Evolutionary conservation across 2,797 vertebrate genomes (phyloP).

Genomic region (Helarctos malayanus): DNA sequence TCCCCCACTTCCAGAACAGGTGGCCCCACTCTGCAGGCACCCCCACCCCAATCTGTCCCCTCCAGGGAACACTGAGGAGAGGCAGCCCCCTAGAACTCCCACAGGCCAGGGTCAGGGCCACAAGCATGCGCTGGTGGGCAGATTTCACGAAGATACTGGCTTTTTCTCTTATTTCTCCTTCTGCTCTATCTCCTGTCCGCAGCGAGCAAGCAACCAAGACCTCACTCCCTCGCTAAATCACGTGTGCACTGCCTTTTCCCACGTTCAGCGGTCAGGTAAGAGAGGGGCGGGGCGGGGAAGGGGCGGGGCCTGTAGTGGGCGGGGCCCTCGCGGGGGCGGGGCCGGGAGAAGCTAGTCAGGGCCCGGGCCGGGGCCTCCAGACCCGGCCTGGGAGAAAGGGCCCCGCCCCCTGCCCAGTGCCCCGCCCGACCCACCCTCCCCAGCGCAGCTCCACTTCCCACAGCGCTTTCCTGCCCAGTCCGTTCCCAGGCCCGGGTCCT

Average conservation of each 20-base stretch:
- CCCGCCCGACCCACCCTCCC: neutral
- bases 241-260: no score
- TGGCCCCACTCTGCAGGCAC: neutral
- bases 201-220: neutral
- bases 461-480: neutral
- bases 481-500: no score
- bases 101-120: fast-evolving
- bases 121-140: fast-evolving
- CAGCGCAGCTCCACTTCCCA: fast-evolving
- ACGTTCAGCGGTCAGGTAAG: fast-evolving
- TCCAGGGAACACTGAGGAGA: neutral
- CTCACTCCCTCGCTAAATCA: neutral
- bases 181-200: neutral
- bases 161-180: neutral
- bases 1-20: neutral
- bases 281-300: neutral
- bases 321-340: neutral
- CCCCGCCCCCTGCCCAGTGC: neutral
- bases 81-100: neutral
- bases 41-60: neutral
- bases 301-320: neutral
- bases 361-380: neutral
- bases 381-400: no score
- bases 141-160: fast-evolving
- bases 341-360: neutral